A percentile compares a stretch with the other conserved stretches of the same genome.
These are phyloP conservation scores for Hipposideros armiger DNA, from an alignment of 2,113 vertebrate genomes.

Conservation along the genomic window DNA sequence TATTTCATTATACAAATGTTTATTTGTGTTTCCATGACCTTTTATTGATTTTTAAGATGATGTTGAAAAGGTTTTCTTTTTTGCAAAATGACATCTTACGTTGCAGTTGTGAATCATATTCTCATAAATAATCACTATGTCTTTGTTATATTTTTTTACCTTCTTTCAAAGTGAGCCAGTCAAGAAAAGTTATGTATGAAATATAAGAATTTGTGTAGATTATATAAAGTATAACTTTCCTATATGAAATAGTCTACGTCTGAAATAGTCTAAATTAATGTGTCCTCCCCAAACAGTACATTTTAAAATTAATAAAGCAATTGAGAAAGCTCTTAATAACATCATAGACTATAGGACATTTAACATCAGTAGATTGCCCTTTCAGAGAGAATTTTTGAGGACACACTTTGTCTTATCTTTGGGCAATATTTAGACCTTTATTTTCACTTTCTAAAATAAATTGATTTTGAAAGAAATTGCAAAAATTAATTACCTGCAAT, in stretches of 20 bases:
- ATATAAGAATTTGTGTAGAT: not conserved
- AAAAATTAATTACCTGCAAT: not conserved
- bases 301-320: not conserved
- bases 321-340: not conserved
- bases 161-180: not conserved
- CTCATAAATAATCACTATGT: not conserved
- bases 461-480: not conserved
- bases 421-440: not conserved
- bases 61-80: not conserved
- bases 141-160: not conserved
- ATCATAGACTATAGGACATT: not conserved
- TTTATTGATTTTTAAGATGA: not conserved
- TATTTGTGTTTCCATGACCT: not conserved
- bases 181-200: not conserved
- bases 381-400: not conserved
- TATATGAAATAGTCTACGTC: not conserved
- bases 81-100: not conserved
- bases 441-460: constrained; percentile 48
- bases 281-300: not conserved
- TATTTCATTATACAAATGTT: not conserved
- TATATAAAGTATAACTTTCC: not conserved
- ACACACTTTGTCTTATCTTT: not conserved
- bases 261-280: not conserved
- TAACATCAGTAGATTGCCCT: not conserved
- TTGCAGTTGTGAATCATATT: not conserved